phyloP scores from a whole-genome alignment of 2,113 vertebrate species.

The Bubo blakistoni region DNA sequence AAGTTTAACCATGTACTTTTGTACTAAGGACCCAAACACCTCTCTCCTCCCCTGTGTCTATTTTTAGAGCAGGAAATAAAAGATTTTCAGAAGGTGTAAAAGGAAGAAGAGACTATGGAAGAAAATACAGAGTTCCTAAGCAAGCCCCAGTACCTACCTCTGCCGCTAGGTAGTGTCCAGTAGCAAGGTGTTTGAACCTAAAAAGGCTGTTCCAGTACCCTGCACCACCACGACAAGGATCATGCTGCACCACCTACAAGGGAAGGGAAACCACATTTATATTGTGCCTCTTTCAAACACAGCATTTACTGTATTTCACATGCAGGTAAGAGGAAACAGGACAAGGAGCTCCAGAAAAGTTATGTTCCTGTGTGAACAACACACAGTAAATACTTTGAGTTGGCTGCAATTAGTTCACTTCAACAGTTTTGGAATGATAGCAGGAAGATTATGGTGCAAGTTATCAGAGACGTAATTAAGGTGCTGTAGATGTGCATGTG shows the following conservation, averaged over 20 bases:
- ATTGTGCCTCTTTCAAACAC: rapidly evolving
- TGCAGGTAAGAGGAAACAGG: neutral
- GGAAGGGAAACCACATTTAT: neutral
- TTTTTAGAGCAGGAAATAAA: neutral
- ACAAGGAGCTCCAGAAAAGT: neutral
- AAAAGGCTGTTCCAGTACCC: slow-evolving; percentile 99
- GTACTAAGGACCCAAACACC: neutral
- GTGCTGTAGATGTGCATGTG: neutral
- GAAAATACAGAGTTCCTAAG: neutral
- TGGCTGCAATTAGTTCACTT: neutral
- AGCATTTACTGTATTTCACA: rapidly evolving
- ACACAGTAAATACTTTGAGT: neutral
- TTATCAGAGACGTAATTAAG: neutral
- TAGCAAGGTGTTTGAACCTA: slow-evolving; percentile 96
- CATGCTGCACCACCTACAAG: slow-evolving; percentile 87
- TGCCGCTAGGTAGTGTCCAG: slow-evolving; percentile 93
- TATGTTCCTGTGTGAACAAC: rapidly evolving
- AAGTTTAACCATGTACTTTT: neutral
- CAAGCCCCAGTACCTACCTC: slow-evolving; percentile 77
- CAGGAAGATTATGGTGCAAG: neutral
- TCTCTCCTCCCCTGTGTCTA: neutral
- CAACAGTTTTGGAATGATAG: rapidly evolving
- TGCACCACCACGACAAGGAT: slow-evolving; percentile 93
- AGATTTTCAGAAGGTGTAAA: neutral
- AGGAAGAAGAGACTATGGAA: neutral